phyloP scores from a whole-genome alignment of 2,888 invertebrate species.

The Ophioninae sp. region DNA sequence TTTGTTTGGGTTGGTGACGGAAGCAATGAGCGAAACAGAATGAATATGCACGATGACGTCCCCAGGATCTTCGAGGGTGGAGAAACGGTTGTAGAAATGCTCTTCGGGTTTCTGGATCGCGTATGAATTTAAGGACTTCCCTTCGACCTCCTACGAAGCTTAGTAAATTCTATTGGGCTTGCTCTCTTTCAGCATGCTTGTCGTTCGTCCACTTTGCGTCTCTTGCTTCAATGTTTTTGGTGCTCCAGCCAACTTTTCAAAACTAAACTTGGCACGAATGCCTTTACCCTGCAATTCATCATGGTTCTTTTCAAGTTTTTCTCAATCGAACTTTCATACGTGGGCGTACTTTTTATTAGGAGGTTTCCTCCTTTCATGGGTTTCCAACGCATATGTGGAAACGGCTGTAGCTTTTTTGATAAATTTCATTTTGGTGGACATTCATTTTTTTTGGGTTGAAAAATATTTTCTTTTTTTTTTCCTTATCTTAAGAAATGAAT shows the following conservation, averaged over 20 bases:
- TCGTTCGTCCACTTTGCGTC: slow-evolving; percentile 33
- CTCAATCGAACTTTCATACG: slow-evolving; percentile 34
- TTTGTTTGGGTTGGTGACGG: not conserved
- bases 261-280: slow-evolving; percentile 56
- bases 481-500: no score
- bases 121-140: slow-evolving; percentile 65
- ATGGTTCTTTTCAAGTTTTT: slow-evolving; percentile 44
- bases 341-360: slow-evolving; percentile 3
- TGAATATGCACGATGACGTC: slow-evolving; percentile 21
- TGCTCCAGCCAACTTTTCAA: slow-evolving; percentile 50
- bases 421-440: no score
- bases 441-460: no score
- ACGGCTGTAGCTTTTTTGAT: no score
- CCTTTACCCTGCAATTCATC: slow-evolving; percentile 37
- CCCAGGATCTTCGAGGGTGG: slow-evolving; percentile 15
- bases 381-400: not conserved
- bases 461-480: no score
- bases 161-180: slow-evolving; percentile 23
- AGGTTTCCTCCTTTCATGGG: not conserved
- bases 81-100: slow-evolving; percentile 58
- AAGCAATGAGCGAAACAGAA: not conserved
- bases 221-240: slow-evolving; percentile 18
- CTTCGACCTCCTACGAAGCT: slow-evolving; percentile 61
- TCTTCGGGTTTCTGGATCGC: slow-evolving; percentile 65
- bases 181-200: slow-evolving; percentile 32